Base-by-base conservation (phyloP, 2,888 invertebrate species). In the Epinotia brunnichana region DNA sequence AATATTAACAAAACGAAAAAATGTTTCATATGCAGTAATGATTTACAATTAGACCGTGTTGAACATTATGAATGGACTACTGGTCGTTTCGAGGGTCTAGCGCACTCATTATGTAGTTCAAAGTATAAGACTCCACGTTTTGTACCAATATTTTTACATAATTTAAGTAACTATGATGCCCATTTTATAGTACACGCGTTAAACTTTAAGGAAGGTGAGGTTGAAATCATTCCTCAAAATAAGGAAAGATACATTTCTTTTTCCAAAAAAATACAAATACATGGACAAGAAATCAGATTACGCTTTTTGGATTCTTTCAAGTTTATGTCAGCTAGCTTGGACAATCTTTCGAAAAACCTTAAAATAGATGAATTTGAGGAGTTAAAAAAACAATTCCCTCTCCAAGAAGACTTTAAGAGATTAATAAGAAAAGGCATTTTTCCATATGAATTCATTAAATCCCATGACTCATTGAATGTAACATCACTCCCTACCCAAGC, bases 211-310 rank as follows among this genome's bases (percentile, higher is more conserved):
- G 57, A 57, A 15, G 57, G 57, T 3, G 15, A 57, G 9, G 9
- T 57, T n/a, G 11, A 13, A 29, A 24, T 44, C 15, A 61, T 61
- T 11, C 61, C 61, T 15, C 44, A 44, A 61, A 61, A 44, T 15
- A 44, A 75, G 53, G 75, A 74, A 71, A 75, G 73, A 70, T 76
- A 76, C 57, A 73, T 74, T 41, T 73, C 51, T 2, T 68, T 73
- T 35, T n/a, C 21, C 0, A 62, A 62, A 62, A 48, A 48, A 48
- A 5, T 48, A 15, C 15, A 24, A n/a, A 48, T 62, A 24, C 0
- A 10, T 48, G 48, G 24, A 2, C 62, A 48, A n/a, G n/a, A 48
- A 48, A 62, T 62, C 3, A 24, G 3, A 9, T 62, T 62, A 24
- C 48, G 44, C 15, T 70, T 62, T 63, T 5, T 61, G n/a, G 62